Conservation (phyloP, 2,888 invertebrate species). For the Lasioglossum figueresi region DNA sequence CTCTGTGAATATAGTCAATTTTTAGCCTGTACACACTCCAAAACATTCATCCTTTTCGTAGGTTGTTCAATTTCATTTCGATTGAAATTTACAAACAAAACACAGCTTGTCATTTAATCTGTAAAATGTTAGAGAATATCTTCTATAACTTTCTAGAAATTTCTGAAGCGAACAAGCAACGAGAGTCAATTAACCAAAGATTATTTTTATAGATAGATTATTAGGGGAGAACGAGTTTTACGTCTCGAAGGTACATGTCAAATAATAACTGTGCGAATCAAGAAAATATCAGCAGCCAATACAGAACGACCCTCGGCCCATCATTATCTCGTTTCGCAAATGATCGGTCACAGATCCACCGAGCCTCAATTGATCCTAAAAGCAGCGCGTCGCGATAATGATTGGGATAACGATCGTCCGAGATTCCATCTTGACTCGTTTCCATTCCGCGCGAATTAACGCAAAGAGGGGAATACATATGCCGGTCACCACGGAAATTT, state of each 20-base stretch:
- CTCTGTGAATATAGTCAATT: neutral
- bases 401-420: constrained; percentile 21
- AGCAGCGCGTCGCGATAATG: neutral
- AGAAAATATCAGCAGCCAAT: neutral
- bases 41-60: neutral
- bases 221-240: neutral
- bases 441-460: constrained; percentile 38
- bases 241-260: neutral
- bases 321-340: neutral
- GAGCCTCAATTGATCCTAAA: neutral
- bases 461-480: constrained; percentile 32
- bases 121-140: neutral
- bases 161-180: neutral
- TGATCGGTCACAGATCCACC: neutral
- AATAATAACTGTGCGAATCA: neutral
- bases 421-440: constrained; percentile 47
- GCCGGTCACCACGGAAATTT: constrained; percentile 73
- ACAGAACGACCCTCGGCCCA: neutral
- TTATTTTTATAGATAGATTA: neutral
- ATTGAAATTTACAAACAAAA: neutral
- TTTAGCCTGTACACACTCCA: neutral
- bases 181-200: neutral
- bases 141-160: neutral
- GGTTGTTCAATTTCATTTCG: neutral
- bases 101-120: neutral